phyloP scores from a whole-genome alignment of 2,888 invertebrate genomes.

The Trypoxylon attenuatum region DNA sequence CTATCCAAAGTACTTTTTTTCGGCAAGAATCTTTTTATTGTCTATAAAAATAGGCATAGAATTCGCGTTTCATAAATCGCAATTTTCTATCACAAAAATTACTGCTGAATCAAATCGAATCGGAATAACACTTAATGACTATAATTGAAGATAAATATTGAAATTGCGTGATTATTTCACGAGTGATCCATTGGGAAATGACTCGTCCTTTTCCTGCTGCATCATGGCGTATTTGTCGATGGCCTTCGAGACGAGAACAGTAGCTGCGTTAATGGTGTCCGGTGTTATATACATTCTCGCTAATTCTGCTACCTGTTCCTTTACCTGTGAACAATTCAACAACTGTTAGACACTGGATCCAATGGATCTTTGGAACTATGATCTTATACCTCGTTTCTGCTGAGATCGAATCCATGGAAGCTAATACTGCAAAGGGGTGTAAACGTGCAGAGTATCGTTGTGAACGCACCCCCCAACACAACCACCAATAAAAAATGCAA shows the following conservation, averaged over 20 bases:
- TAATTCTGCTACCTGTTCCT: constrained; percentile 72
- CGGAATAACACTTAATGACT: too few relatives aligned
- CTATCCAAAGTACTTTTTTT: too few relatives aligned
- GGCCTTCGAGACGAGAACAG: constrained; percentile 79
- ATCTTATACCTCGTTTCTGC: constrained; percentile 42
- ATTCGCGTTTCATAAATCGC: too few relatives aligned
- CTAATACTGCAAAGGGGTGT: constrained; percentile 80
- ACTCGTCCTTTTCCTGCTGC: constrained; percentile 31
- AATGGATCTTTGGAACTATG: background rate
- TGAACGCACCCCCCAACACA: constrained; percentile 77
- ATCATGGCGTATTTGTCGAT: constrained; percentile 77
- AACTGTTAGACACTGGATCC: background rate
- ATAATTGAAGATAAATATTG: too few relatives aligned
- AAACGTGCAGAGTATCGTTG: constrained; percentile 79
- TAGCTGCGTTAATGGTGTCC: constrained; percentile 78
- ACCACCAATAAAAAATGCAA: constrained; percentile 65
- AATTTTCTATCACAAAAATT: too few relatives aligned
- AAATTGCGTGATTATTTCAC: too few relatives aligned
- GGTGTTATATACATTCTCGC: constrained; percentile 78
- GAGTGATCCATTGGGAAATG: too few relatives aligned
- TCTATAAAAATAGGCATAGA: too few relatives aligned
- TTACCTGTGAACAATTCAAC: constrained; percentile 33
- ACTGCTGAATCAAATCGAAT: too few relatives aligned
- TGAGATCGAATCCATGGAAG: constrained; percentile 73
- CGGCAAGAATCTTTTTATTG: too few relatives aligned